Percentiles rank a stretch among this genome's conserved stretches.
Conservation (phyloP, 92 coral and sea anemone species). For the Virgularia gustaviana region DNA sequence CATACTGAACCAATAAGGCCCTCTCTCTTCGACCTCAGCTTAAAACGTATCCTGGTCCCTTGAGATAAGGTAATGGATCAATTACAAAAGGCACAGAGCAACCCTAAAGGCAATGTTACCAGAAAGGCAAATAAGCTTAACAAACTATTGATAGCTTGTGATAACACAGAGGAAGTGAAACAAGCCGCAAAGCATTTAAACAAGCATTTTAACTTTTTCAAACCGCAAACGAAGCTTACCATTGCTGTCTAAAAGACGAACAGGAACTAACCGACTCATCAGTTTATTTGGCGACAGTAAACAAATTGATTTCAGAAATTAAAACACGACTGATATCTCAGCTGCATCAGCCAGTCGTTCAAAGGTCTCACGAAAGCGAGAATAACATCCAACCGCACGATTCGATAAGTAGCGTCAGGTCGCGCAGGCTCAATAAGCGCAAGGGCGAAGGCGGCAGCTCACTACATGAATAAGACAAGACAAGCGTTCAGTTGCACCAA, state of each 20-base stretch:
- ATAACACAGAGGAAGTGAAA: conserved; percentile 6
- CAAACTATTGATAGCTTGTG: conserved; percentile 14
- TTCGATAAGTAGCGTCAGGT: too few species aligned
- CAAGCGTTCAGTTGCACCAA: too few species aligned
- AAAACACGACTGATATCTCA: neutral
- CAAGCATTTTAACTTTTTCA: conserved; percentile 19
- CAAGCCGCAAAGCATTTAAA: conserved; percentile 16
- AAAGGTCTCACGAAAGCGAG: neutral
- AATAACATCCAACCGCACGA: too few species aligned
- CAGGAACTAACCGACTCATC: conserved; percentile 17
- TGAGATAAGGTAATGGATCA: neutral
- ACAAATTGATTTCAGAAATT: conserved; percentile 33
- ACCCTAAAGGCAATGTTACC: conserved; percentile 3
- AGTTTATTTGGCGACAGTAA: conserved; percentile 19
- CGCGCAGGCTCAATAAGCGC: too few species aligned
- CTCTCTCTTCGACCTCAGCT: neutral
- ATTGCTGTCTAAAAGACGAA: conserved; percentile 24
- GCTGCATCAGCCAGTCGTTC: conserved; percentile 20
- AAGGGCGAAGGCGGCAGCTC: conserved; percentile 44
- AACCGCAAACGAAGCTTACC: conserved; percentile 30
- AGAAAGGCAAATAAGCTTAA: conserved; percentile 20
- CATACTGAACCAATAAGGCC: neutral
- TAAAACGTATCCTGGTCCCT: too few species aligned
- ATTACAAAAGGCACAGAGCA: conserved; percentile 7
- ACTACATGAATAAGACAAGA: conserved; percentile 44